Conservation (phyloP, 2,797 vertebrate species). For the Apogon hyalosoma region DNA sequence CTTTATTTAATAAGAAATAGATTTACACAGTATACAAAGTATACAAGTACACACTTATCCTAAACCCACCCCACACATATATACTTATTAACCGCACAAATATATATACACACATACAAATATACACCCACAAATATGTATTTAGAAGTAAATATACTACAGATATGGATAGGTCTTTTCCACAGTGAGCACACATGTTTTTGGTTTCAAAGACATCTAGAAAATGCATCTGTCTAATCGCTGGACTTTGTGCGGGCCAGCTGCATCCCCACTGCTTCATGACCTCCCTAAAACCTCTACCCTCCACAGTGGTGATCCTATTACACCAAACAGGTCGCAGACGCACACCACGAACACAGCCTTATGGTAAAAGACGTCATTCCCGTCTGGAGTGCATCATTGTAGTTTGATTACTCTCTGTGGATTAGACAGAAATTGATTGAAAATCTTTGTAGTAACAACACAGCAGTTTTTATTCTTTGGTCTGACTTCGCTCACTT, state of each 20-base stretch:
- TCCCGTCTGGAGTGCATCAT: constrained; percentile 48
- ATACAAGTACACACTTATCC: too few relatives aligned
- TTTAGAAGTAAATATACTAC: too few relatives aligned
- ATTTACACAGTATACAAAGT: too few relatives aligned
- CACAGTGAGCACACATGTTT: constrained; percentile 15
- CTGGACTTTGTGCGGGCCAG: constrained; percentile 19
- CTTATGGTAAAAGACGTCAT: constrained; percentile 75
- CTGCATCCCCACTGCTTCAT: constrained; percentile 42
- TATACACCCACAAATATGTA: too few relatives aligned
- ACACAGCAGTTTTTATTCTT: constrained; percentile 63
- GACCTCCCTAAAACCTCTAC: constrained; percentile 51
- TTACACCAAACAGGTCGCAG: constrained; percentile 61
- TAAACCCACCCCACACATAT: too few relatives aligned
- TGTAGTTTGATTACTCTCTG: constrained; percentile 73
- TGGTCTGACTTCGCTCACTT: constrained; percentile 50
- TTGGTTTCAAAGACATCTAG: constrained; percentile 18
- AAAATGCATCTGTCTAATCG: constrained; percentile 59
- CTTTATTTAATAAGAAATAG: too few relatives aligned
- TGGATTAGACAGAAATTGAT: constrained; percentile 74
- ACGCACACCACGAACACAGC: constrained; percentile 50
- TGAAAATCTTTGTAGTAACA: constrained; percentile 59
- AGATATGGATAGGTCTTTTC: background rate
- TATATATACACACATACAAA: too few relatives aligned
- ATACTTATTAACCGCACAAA: too few relatives aligned
- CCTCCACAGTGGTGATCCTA: constrained; percentile 51